Conservation (phyloP, 2,888 invertebrate species). For the Chymomyza procnemis region DNA sequence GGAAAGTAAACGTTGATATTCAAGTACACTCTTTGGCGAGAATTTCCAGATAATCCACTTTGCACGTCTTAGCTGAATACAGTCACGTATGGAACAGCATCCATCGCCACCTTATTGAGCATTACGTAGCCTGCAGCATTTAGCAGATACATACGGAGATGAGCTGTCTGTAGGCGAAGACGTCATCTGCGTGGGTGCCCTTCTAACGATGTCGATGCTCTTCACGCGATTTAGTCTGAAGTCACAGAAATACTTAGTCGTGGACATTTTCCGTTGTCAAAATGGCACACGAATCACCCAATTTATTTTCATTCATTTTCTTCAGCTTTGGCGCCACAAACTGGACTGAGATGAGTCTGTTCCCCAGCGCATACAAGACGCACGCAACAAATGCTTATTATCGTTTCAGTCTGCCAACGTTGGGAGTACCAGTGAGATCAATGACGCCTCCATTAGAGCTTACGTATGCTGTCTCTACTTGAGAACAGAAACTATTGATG, state of each 20-base stretch:
- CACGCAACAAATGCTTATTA: not conserved
- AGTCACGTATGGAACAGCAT: too few species aligned
- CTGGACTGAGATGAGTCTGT: not conserved
- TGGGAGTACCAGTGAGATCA: not conserved
- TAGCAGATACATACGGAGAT: not conserved
- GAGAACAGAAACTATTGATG: not conserved
- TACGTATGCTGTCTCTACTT: not conserved
- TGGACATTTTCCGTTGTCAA: slow-evolving; percentile 1
- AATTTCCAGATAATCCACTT: too few species aligned
- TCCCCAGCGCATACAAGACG: not conserved
- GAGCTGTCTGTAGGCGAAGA: not conserved
- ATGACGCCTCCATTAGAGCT: not conserved
- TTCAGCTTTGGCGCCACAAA: not conserved
- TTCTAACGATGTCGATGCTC: not conserved
- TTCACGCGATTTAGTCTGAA: not conserved
- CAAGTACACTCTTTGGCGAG: too few species aligned
- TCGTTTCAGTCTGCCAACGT: not conserved
- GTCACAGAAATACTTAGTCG: slow-evolving; percentile 2
- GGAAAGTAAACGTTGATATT: slow-evolving; percentile 10
- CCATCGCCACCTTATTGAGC: too few species aligned
- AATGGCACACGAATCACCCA: slow-evolving; percentile 15
- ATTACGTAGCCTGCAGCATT: too few species aligned
- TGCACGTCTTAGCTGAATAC: too few species aligned
- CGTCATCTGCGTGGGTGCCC: not conserved
- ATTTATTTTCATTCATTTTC: too few species aligned